Conservation (phyloP, 1,140 invertebrate species). For the Mamestra configurata region DNA sequence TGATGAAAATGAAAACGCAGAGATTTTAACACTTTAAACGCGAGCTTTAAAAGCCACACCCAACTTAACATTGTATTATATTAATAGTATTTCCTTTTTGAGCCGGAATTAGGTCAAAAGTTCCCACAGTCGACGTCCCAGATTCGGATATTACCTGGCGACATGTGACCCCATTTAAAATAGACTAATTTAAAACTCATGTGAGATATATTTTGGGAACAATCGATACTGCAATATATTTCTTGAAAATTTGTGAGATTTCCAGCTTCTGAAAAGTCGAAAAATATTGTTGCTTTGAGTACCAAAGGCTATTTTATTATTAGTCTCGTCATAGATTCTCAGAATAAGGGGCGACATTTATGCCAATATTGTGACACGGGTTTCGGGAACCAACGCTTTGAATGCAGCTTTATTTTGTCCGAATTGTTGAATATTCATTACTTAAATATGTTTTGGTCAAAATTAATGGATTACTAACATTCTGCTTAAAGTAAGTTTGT, state of each 20-base stretch:
- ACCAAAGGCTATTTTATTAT: too few species aligned
- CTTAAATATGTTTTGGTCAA: too few species aligned
- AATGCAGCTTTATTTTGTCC: neutral
- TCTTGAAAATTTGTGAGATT: neutral
- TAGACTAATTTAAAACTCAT: conserved; percentile 37
- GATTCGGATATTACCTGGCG: conserved; percentile 35
- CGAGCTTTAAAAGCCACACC: conserved; percentile 15
- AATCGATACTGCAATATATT: neutral
- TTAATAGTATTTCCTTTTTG: conserved; percentile 33
- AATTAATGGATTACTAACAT: too few species aligned
- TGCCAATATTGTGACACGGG: too few species aligned
- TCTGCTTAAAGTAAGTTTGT: neutral
- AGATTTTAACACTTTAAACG: conserved; percentile 1
- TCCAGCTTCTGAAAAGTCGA: neutral
- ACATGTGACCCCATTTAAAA: conserved; percentile 42
- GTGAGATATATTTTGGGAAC: neutral
- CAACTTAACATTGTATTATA: conserved; percentile 18
- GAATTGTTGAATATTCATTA: too few species aligned
- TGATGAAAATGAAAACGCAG: neutral
- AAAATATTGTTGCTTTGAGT: too few species aligned
- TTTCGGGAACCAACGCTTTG: neutral
- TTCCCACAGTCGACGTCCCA: conserved; percentile 19
- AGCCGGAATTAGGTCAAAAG: conserved; percentile 26
- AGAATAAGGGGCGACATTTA: too few species aligned
- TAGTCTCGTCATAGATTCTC: too few species aligned